Conservation (phyloP, 1,140 invertebrate genomes). For the Pomacea maculata region DNA sequence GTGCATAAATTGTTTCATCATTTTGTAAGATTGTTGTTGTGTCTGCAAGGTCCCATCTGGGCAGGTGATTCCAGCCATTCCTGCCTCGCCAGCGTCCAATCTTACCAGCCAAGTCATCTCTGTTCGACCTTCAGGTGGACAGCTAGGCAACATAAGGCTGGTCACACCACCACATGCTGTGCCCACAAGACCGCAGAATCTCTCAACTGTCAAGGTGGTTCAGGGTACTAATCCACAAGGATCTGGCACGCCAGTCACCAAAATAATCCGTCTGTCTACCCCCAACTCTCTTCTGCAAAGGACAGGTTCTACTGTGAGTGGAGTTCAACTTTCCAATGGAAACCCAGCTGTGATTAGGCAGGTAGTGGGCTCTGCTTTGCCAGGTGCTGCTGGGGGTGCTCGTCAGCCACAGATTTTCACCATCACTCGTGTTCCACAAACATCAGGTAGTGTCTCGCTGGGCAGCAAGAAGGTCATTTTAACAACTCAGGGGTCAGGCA, state of each 20-base stretch:
- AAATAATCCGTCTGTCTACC: background rate
- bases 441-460: background rate
- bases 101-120: slow-evolving; percentile 1
- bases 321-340: background rate
- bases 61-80: background rate
- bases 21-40: too few relatives aligned
- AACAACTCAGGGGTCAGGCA: background rate
- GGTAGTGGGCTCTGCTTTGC: background rate
- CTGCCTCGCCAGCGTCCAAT: background rate
- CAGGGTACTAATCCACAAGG: background rate
- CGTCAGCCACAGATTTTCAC: slow-evolving; percentile 2
- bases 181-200: background rate
- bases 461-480: background rate
- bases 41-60: too few relatives aligned
- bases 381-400: background rate
- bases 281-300: background rate
- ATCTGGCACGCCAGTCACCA: background rate
- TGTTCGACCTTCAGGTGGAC: background rate
- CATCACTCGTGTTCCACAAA: background rate
- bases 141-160: background rate
- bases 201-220: background rate
- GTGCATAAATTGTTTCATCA: too few relatives aligned
- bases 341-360: background rate
- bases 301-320: background rate
- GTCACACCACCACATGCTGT: background rate